phyloP scores from a whole-genome alignment of 1,140 invertebrate genomes.

The Holcopasites calliopsidis region DNA sequence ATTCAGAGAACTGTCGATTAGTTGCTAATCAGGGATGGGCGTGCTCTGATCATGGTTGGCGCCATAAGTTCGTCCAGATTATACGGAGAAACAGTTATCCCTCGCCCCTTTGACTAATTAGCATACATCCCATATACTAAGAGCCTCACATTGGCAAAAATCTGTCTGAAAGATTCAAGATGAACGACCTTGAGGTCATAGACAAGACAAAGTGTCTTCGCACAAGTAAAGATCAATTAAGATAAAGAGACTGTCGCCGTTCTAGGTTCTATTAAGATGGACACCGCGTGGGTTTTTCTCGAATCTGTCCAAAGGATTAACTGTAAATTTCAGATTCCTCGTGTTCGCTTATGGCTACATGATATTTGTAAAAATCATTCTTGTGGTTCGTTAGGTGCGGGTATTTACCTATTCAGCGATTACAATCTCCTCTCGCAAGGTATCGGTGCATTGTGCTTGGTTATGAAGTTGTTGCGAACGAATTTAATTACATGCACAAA shows the following conservation, averaged over 20 bases:
- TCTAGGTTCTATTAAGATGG: slow-evolving; percentile 18
- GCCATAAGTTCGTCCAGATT: background rate
- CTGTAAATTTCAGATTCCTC: slow-evolving; percentile 38
- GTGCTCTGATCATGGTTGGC: background rate
- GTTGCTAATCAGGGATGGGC: background rate
- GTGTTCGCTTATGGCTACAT: background rate
- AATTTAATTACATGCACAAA: background rate
- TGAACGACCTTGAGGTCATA: background rate
- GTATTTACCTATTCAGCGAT: slow-evolving; percentile 1
- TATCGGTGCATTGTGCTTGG: background rate
- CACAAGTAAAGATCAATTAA: background rate
- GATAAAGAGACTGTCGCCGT: too few species aligned
- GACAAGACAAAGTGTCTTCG: background rate
- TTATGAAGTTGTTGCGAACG: background rate
- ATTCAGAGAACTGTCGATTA: background rate
- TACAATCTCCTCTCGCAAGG: background rate
- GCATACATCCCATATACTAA: background rate
- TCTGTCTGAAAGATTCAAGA: background rate
- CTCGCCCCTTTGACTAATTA: background rate
- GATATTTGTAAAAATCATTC: slow-evolving; percentile 1
- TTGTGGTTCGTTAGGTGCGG: background rate
- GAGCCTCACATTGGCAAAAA: background rate
- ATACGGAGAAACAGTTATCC: background rate
- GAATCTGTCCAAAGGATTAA: slow-evolving; percentile 30
- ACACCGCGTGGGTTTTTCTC: slow-evolving; percentile 39